Base-by-base conservation (phyloP, 2,797 vertebrate species). In the Choloepus didactylus region DNA sequence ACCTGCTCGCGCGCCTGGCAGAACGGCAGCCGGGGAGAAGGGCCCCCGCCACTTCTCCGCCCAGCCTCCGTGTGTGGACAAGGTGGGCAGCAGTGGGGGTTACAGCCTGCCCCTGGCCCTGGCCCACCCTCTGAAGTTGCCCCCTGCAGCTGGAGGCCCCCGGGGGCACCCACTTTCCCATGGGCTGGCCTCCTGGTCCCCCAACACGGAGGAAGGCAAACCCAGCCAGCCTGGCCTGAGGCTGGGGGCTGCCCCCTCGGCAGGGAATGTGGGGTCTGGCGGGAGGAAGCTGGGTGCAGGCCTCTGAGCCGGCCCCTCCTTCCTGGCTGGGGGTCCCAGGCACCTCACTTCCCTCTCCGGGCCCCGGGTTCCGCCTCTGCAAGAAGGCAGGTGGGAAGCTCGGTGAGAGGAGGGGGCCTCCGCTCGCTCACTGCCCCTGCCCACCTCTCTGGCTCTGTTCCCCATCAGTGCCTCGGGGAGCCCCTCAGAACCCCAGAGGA, bases 1-100 rank as follows among this genome's bases (percentile, higher is more conserved):
- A 96, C 96, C 96, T 69, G 88, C 70, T 98, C 94, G 83, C 79
- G 91, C 54, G 25, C 96, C 97, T 49, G 1, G 95, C 95, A 77
- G 60, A 35, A 85, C 35, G 67, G 97, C 90, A 94, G 95, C 2
- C 12, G 97, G 97, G 94, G 76, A 97, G 96, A 79, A 97, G 96
- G 77, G 29, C 54, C 14, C 25, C 21, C 82, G 83, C 11, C 14
- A 25, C 51, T 91, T 86, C 96, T 59, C 84, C 94, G 41, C 54
- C 96, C 82, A 72, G 29, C 69, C 81, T 93, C 96, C 93, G 19
- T 75, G 60, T 10, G 49, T 38, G 0, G 38, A 44, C 15, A 1
- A 9, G 7, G 11, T 7, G 51, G 86, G 77, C 77, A 16, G 0
- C 21, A n/a, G 35, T 5, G 56, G 75, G 51, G 25, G 4, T 7